Evolutionary conservation across 2,888 invertebrate species (phyloP), one percentile per base, ranked within the genome.

Genomic region (Eilema caniola): DNA sequence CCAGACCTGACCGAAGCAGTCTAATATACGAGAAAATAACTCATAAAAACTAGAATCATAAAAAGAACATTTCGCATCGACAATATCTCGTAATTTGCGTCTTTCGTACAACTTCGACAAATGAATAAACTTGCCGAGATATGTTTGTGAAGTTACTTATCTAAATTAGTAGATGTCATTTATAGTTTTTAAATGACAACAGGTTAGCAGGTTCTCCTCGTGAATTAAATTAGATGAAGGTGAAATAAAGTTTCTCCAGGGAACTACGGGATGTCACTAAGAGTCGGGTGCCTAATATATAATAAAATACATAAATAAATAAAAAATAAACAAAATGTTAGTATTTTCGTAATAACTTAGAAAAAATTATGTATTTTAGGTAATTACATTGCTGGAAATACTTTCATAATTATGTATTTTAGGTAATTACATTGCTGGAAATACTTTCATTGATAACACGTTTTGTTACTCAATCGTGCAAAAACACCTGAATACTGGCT

Each of bases 171-270:
- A 67, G 33, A 33, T 67, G 24, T 12, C 56, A 12, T 62, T 57
- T 24, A 57, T 24, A 33, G 57, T 37, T 37, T 33, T 62, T n/a
- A 24, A 62, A 68, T 25, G 10, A n/a, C 20, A 16, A 24, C 37
- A 62, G 11, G 33, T 57, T 56, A 61, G 62, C 24, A 31, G 37
- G 14, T 62, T 66, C 62, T 28, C 31, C 56, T 67, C n/a, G 16
- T 67, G 33, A 31, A 67, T 62, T 67, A 16, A 53, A 56, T 62
- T 20, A 62, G 24, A 25, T 20, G 67, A 61, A 33, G 33, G 53
- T 57, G 20, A n/a, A 62, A 57, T 16, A n/a, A n/a, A 23, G 41
- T 31, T 28, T 31, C 25, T n/a, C 23, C 0, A 56, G 14, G 56
- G 53, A 10, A 28, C 25, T 37, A 37, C n/a, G 53, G 53, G 8